Evolutionary conservation across 2,113 vertebrate species (phyloP).

Genomic region (Myrmecophaga tridactyla): DNA sequence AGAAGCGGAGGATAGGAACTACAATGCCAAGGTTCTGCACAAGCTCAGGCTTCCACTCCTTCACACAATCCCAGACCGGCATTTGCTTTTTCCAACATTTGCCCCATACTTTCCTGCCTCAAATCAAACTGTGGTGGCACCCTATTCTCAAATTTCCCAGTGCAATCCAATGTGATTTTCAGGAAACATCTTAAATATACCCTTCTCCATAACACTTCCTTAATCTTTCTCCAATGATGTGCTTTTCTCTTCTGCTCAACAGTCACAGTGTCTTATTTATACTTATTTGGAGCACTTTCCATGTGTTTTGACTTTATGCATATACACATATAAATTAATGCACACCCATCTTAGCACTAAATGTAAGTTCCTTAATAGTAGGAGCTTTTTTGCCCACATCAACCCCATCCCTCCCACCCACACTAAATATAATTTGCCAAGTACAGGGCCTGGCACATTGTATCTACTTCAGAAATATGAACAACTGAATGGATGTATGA

Average conservation of each 20-base stretch:
- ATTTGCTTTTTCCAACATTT: not conserved
- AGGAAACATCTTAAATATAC: not conserved
- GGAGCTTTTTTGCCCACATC: not conserved
- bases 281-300: not conserved
- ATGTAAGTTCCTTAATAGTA: not conserved
- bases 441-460: not conserved
- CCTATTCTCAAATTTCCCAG: not conserved
- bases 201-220: not conserved
- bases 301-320: not conserved
- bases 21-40: not conserved
- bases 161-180: not conserved
- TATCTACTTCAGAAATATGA: not conserved
- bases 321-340: not conserved
- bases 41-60: not conserved
- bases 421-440: not conserved
- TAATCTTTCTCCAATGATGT: not conserved
- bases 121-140: not conserved
- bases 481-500: not conserved
- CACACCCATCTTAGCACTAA: not conserved
- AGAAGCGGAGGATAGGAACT: not conserved
- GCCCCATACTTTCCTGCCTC: not conserved
- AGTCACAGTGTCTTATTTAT: not conserved
- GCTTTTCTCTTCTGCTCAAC: not conserved
- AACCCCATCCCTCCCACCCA: too few relatives aligned
- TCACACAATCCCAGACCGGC: not conserved